phyloP scores from a whole-genome alignment of 1,140 invertebrate genomes.

The Anagrus nilaparvatae region DNA sequence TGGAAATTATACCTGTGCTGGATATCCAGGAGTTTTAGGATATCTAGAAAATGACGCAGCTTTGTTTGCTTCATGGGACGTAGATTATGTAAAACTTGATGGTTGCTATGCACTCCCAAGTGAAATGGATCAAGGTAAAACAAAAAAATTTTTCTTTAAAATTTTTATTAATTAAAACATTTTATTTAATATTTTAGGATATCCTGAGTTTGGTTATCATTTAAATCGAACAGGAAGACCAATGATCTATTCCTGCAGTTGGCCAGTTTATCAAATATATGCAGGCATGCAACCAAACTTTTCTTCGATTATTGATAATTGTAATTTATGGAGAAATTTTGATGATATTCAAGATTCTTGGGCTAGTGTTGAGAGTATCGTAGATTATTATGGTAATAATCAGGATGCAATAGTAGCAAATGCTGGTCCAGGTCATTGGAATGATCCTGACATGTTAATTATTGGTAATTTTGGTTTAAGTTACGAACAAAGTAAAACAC shows the following conservation, averaged over 20 bases:
- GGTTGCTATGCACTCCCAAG: conserved; percentile 81
- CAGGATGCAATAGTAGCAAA: conserved; percentile 81
- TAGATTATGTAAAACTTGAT: conserved; percentile 94
- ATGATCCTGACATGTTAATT: conserved; percentile 97
- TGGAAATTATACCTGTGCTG: conserved; percentile 89
- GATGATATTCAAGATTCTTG: conserved; percentile 94
- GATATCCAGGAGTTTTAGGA: conserved; percentile 87
- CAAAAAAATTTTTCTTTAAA: conserved; percentile 13
- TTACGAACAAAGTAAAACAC: conserved; percentile 89
- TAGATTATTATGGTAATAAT: conserved; percentile 91
- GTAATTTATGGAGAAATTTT: conserved; percentile 95
- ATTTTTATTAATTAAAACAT: neutral
- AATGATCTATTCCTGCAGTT: conserved; percentile 97
- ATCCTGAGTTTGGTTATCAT: conserved; percentile 79
- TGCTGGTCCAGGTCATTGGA: conserved; percentile 94
- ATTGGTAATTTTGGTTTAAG: conserved; percentile 94
- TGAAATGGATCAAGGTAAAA: conserved; percentile 66
- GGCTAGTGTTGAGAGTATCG: conserved; percentile 82
- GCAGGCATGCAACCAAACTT: conserved; percentile 81
- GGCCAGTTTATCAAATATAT: conserved; percentile 93
- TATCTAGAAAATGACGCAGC: conserved; percentile 76
- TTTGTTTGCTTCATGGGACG: conserved; percentile 92
- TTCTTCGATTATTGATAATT: conserved; percentile 72
- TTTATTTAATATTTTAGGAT: conserved; percentile 46
- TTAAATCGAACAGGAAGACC: conserved; percentile 79